Evolutionary conservation across 2,113 vertebrate genomes (phyloP).

Genomic region (Oncorhynchus nerka): DNA sequence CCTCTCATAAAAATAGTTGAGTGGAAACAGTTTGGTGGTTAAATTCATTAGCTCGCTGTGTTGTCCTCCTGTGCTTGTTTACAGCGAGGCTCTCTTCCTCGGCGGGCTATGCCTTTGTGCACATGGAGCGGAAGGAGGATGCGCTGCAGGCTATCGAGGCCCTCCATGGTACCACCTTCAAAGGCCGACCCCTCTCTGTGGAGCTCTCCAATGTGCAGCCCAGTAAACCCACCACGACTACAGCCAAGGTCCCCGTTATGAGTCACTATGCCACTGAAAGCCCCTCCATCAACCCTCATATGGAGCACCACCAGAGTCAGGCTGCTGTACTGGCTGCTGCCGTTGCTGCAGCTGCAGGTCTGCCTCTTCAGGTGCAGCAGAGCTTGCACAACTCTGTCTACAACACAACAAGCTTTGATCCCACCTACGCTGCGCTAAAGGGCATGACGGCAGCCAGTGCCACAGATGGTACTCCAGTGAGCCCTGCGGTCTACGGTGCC

Average conservation of each 20-base stretch:
- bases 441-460: conserved; percentile 72
- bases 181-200: conserved; percentile 90
- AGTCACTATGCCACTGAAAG: conserved; percentile 71
- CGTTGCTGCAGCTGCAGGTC: conserved; percentile 73
- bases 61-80: not conserved
- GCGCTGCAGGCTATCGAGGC: conserved; percentile 88
- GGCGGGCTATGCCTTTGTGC: conserved; percentile 93
- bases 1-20: not conserved
- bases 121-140: conserved; percentile 96
- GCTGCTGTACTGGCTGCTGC: conserved; percentile 77
- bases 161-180: conserved; percentile 91
- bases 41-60: not conserved
- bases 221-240: conserved; percentile 70
- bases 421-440: conserved; percentile 78
- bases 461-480: conserved; percentile 70
- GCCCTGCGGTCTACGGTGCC: conserved; percentile 78
- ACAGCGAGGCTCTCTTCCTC: conserved; percentile 74
- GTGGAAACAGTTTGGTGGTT: not conserved
- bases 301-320: conserved; percentile 80
- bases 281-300: conserved; percentile 60
- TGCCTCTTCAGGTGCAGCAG: conserved; percentile 78
- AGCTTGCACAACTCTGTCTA: conserved; percentile 79
- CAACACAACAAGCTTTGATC: conserved; percentile 80
- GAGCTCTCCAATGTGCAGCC: conserved; percentile 92
- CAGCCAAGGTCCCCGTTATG: conserved; percentile 35